A percentile compares a stretch with the other conserved stretches of the same genome.
Evolutionary conservation across 2,797 vertebrate genomes (phyloP).

Genomic region (Malurus leucopterus): DNA sequence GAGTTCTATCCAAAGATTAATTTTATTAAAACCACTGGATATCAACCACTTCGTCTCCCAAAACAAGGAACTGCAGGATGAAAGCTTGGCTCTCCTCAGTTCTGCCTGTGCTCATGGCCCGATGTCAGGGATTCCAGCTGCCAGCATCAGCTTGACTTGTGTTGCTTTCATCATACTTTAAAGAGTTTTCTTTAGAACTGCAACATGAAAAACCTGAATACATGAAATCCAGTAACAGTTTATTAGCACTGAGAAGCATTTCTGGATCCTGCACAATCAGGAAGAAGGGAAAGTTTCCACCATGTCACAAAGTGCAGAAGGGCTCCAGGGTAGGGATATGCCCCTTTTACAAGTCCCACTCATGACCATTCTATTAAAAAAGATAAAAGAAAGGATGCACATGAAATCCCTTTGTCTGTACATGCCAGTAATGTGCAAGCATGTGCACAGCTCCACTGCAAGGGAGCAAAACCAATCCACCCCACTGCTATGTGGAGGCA

Average conservation of each 20-base stretch:
- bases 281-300: neutral
- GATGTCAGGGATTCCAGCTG: neutral
- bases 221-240: neutral
- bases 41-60: neutral
- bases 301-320: neutral
- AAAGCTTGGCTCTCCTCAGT: constrained; percentile 3
- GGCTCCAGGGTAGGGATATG: neutral
- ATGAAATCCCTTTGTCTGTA: neutral
- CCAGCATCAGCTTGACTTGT: constrained; percentile 14
- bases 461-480: neutral
- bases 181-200: constrained; percentile 16
- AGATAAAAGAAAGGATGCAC: neutral
- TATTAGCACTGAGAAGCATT: neutral
- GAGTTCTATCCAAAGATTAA: neutral
- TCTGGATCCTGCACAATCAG: neutral
- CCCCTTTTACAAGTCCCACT: neutral
- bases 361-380: neutral
- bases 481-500: neutral
- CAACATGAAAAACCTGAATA: neutral
- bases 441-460: neutral
- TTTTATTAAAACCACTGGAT: neutral
- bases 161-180: constrained; percentile 9
- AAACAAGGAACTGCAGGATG: neutral
- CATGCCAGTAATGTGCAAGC: neutral
- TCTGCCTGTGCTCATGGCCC: neutral